phyloP scores from a whole-genome alignment of 1,140 invertebrate species.

The Drosophila obscura region DNA sequence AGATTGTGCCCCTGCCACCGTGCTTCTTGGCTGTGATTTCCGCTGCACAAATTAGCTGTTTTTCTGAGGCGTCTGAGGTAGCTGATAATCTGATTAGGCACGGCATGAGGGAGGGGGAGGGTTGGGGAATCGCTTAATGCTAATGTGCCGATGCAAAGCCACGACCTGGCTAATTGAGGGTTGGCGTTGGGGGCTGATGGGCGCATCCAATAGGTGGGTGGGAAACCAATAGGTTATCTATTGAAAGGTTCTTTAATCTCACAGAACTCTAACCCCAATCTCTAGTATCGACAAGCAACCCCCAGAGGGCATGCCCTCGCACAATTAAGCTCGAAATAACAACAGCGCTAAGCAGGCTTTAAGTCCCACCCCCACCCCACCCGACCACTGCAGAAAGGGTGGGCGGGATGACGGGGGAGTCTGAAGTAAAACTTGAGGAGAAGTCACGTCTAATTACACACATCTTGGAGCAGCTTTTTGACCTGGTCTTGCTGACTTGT shows the following conservation, averaged over 20 bases:
- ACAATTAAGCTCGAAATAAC: conserved; percentile 72
- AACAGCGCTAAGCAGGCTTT: conserved; percentile 69
- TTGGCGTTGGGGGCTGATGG: not conserved
- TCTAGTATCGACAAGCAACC: not conserved
- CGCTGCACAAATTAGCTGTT: conserved; percentile 63
- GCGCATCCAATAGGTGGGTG: too few relatives aligned
- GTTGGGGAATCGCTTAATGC: conserved; percentile 30
- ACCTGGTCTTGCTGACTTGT: conserved; percentile 72
- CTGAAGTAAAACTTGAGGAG: conserved; percentile 67
- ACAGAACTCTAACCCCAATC: conserved; percentile 51
- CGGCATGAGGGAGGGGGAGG: not conserved
- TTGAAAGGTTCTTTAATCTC: conserved; percentile 35
- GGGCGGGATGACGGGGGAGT: not conserved
- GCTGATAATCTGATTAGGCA: conserved; percentile 61
- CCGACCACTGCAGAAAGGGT: conserved; percentile 28
- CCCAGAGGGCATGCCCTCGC: conserved; percentile 39
- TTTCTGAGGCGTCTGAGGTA: conserved; percentile 14
- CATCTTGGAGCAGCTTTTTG: conserved; percentile 73
- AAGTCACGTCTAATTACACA: conserved; percentile 81
- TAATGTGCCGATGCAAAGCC: conserved; percentile 47
- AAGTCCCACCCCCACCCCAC: conserved; percentile 27
- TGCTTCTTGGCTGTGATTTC: conserved; percentile 54
- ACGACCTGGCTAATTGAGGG: conserved; percentile 39
- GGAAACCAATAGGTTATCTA: conserved; percentile 23
- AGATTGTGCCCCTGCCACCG: conserved; percentile 10